Evolutionary conservation across 1,140 invertebrate species (phyloP), one percentile per base, ranked within the genome.

Genomic region (Plodia interpunctella): DNA sequence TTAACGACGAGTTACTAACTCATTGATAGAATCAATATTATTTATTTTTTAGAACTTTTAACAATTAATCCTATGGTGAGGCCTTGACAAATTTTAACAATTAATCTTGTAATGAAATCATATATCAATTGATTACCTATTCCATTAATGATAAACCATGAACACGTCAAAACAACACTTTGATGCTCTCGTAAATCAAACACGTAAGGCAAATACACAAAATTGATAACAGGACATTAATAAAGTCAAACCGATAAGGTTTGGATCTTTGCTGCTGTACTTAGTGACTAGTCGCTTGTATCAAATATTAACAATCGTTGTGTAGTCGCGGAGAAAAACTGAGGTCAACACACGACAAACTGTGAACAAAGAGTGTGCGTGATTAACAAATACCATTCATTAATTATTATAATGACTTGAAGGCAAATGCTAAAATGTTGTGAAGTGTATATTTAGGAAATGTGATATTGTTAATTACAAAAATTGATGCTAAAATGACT

Each of bases 181-280:
- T 8, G 19, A 30, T 52, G 50, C 21, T 70, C 63, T 67, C 54
- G 55, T 60, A 64, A 70, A 59, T 59, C 63, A 74, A 72, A 74
- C 72, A 70, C 60, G 52, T 44, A 44, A 57, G 66, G 65, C 68
- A 70, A 74, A 76, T 73, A 73, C 56, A 50, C 65, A 60, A 70
- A 62, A 52, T 70, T 72, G 82, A 87, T 87, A 83, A 84, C 70
- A 73, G 65, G 54, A 65, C 65, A 63, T 69, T 78, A 78, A 68
- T 79, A 72, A 78, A 79, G 72, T 80, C 70, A 72, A 51, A 70
- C 59, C 57, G 84, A 87, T 85, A 87, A 87, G 72, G 49, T 55
- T 49, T 55, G 38, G 44, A 59, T 59, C 32, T 56, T 20, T 35
- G 32, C 21, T 49, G 38, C 15, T n/a, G n/a, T n/a, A n/a, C n/a